Percentiles rank a stretch among this genome's conserved stretches.
phyloP scores from a whole-genome alignment of 2,888 invertebrate genomes.

The Tyria jacobaeae region DNA sequence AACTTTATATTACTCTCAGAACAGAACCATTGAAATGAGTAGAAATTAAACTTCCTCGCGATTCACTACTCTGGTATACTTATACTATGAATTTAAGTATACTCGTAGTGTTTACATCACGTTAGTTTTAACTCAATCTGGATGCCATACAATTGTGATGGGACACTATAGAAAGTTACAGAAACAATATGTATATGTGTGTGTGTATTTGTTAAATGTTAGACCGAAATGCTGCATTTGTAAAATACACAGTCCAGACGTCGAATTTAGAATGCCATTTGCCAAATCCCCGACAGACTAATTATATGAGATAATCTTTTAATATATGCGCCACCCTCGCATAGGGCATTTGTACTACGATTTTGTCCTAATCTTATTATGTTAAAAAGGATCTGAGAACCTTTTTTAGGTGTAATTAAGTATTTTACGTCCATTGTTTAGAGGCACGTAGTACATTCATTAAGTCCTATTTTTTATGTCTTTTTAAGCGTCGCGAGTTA shows the following conservation, averaged over 20 bases:
- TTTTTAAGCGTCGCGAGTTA: constrained; percentile 35
- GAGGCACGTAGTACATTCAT: constrained; percentile 34
- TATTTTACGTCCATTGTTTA: constrained; percentile 48
- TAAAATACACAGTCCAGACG: constrained; percentile 1
- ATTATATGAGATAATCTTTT: constrained; percentile 56
- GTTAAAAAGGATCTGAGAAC: constrained; percentile 40
- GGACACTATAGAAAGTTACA: neutral
- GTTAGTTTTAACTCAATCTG: neutral
- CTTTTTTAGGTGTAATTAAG: constrained; percentile 57
- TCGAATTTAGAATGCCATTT: constrained; percentile 11
- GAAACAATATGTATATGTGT: neutral
- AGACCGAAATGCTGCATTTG: neutral
- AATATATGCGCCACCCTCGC: constrained; percentile 51
- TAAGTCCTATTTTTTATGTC: constrained; percentile 42
- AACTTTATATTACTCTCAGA: too few species aligned
- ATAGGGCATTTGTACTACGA: constrained; percentile 43
- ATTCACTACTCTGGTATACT: too few species aligned
- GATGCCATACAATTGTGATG: too few species aligned
- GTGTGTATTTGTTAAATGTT: neutral
- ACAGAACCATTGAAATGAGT: too few species aligned
- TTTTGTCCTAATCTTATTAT: constrained; percentile 55
- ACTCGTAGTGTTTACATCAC: neutral
- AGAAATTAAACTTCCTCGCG: too few species aligned
- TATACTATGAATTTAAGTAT: too few species aligned
- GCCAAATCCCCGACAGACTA: constrained; percentile 30